phyloP scores from a whole-genome alignment of 30 jellyfish, hydroid and myxozoan genomes.

The Clytia hemisphaerica region DNA sequence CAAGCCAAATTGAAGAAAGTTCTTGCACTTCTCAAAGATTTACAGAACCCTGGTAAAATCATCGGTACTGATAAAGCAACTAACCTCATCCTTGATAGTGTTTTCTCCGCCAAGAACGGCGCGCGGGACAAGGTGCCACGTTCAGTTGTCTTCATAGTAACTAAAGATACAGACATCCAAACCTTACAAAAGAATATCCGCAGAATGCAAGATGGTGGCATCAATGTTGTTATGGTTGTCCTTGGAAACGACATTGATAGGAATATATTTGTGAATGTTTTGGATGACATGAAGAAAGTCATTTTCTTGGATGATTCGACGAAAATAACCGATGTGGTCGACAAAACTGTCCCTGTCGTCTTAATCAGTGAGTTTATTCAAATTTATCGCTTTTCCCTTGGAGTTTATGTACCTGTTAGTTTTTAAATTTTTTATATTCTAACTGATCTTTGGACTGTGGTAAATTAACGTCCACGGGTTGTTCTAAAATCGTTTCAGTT shows the following conservation, averaged over 20 bases:
- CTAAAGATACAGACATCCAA: too few relatives aligned
- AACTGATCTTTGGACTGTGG: too few relatives aligned
- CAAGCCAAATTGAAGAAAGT: background rate
- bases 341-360: background rate
- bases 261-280: background rate
- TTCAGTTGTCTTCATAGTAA: background rate
- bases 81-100: background rate
- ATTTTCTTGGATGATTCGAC: background rate
- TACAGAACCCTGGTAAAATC: background rate
- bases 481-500: too few relatives aligned
- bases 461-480: too few relatives aligned
- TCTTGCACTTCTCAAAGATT: background rate
- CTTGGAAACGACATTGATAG: conserved; percentile 13
- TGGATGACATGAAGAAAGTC: background rate
- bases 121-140: conserved; percentile 21
- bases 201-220: background rate
- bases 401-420: background rate
- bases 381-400: background rate
- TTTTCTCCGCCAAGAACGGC: background rate
- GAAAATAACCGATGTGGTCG: background rate
- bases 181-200: background rate
- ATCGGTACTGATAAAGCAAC: background rate
- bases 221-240: conserved; percentile 1
- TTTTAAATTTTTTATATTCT: too few relatives aligned
- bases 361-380: background rate